phyloP scores from a whole-genome alignment of 1,140 invertebrate species.

The Chironomus striatipennis region DNA sequence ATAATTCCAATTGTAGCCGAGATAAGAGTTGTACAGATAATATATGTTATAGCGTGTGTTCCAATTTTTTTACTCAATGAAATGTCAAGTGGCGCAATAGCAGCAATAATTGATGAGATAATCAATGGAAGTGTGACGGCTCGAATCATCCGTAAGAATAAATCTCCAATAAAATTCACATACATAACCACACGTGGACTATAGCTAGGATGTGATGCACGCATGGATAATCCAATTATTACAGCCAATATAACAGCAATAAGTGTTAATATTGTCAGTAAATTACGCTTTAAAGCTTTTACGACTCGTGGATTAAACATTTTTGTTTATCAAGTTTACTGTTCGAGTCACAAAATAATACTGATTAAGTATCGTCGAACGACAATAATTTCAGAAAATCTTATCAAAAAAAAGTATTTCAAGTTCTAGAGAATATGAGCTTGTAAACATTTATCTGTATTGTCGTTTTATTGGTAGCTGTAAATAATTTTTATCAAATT shows the following conservation, averaged over 20 bases:
- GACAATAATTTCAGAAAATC: too few species aligned
- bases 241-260: background rate
- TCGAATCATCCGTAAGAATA: background rate
- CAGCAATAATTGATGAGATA: slow-evolving; percentile 43
- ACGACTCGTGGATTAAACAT: too few species aligned
- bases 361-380: too few species aligned
- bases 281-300: background rate
- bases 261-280: background rate
- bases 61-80: slow-evolving; percentile 56
- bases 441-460: too few species aligned
- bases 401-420: too few species aligned
- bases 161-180: background rate
- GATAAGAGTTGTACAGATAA: slow-evolving; percentile 64
- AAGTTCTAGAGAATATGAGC: too few species aligned
- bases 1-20: slow-evolving; percentile 65
- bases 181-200: background rate
- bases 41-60: slow-evolving; percentile 60
- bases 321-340: too few species aligned
- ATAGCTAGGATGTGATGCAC: background rate
- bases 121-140: too few species aligned
- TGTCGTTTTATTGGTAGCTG: too few species aligned
- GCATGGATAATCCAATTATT: background rate
- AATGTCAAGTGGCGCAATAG: slow-evolving; percentile 59
- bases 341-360: too few species aligned
- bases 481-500: too few species aligned